Conservation (phyloP, 2,113 vertebrate species). For the Pteruthius melanotis region DNA sequence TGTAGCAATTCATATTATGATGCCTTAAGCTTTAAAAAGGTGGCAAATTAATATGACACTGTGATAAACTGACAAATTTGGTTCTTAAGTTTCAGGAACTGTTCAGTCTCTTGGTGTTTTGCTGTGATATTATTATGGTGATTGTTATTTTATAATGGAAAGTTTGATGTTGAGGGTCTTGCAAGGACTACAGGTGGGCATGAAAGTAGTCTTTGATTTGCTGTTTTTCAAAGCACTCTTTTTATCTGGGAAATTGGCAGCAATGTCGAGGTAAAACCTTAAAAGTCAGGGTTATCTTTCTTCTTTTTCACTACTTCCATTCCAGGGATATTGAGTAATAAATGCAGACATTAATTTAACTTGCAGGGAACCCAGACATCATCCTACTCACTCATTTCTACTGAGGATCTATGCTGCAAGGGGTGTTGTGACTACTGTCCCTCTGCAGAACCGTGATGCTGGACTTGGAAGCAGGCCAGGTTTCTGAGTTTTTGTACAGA, state of each 20-base stretch:
- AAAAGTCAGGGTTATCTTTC: not conserved
- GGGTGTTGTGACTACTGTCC: not conserved
- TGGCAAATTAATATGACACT: not conserved
- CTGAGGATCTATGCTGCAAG: not conserved
- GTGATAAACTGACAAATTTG: not conserved
- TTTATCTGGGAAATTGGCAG: not conserved
- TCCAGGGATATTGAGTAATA: not conserved
- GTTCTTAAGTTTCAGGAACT: not conserved
- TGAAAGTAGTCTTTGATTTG: constrained; percentile 25
- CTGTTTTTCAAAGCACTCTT: not conserved
- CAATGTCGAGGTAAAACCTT: not conserved
- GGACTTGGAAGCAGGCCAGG: not conserved
- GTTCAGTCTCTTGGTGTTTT: not conserved
- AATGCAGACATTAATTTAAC: not conserved
- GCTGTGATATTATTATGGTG: not conserved
- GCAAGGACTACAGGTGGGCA: not conserved
- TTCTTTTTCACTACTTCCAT: not conserved
- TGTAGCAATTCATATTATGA: not conserved
- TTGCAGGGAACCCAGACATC: not conserved
- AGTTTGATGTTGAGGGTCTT: not conserved
- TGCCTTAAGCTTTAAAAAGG: not conserved
- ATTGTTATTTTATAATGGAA: not conserved
- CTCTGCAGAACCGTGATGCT: not conserved
- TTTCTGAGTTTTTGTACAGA: not conserved
- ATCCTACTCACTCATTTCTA: not conserved